Evolutionary conservation across 2,797 vertebrate species (phyloP).

Genomic region (Catharus ustulatus): DNA sequence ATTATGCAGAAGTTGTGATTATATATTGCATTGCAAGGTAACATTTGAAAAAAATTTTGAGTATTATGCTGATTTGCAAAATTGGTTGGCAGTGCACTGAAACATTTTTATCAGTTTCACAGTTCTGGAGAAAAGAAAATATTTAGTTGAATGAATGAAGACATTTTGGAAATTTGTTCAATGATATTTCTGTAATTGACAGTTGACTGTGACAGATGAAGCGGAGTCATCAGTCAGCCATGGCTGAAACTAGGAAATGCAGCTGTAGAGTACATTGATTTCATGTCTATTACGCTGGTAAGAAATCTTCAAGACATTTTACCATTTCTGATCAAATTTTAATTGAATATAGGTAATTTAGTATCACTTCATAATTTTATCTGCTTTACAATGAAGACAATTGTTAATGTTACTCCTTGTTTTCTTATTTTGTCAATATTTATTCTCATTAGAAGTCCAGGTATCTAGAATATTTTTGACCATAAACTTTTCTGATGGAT

Average conservation of each 20-base stretch:
- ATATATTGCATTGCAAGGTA: background rate
- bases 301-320: background rate
- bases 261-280: background rate
- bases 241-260: background rate
- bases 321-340: background rate
- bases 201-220: conserved; percentile 8
- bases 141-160: background rate
- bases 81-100: background rate
- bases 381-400: background rate
- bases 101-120: background rate
- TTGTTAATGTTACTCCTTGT: background rate
- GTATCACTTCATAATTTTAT: background rate
- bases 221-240: conserved; percentile 19
- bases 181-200: conserved; percentile 16
- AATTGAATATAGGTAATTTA: background rate
- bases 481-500: background rate
- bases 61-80: background rate
- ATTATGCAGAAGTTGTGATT: background rate
- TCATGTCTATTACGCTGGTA: background rate
- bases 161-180: conserved; percentile 21
- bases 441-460: background rate
- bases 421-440: background rate
- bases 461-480: background rate
- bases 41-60: background rate
- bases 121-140: background rate